Evolutionary conservation across 1,140 invertebrate species (phyloP), one percentile per base, ranked within the genome.

Genomic region (Brevipalpus yothersi): DNA sequence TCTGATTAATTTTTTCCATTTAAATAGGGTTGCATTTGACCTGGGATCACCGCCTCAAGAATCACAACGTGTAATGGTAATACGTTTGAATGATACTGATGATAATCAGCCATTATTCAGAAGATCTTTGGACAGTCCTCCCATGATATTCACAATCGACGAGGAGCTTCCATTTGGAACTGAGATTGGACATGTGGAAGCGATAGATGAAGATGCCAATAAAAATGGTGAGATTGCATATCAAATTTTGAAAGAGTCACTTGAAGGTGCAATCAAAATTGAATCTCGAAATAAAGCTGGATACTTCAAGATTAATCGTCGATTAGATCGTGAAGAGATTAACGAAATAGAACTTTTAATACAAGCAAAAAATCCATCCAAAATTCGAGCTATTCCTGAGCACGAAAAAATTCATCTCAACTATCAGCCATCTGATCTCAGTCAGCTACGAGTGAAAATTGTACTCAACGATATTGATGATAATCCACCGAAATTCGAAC

Each of bases 201-300:
- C 91, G 0, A 84, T 83, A 2, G 92, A 96, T 69, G 80, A 84
- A 67, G 91, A 96, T 70, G 77, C 78, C 19, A 91, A 91, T n/a
- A 79, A 80, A 23, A 91, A 95, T 73, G 89, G 91, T 0, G 78
- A 82, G 59, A 82, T 95, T 8, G 89, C 84, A 68, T 95, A 93
- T 68, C 76, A 90, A 4, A 82, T 96, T 65, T 84, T 94, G 19
- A 79, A 79, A 67, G 83, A 82, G 1, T 84, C 84, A 67, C 80
- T 84, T 58, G 75, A 79, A 19, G 76, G 75, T 7, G 64, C 81
- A 0, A 79, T 86, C 59, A 70, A 69, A 8, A 71, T 86, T 0
- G 73, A 79, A 63, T 70, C 80, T 0, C 75, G 76, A 1, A 72
- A 53, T 43, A 42, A 56, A 2, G 11, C 40, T 11, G 49, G 11